Evolutionary conservation across 2,888 invertebrate genomes (phyloP).

Genomic region (Eulithis testata): DNA sequence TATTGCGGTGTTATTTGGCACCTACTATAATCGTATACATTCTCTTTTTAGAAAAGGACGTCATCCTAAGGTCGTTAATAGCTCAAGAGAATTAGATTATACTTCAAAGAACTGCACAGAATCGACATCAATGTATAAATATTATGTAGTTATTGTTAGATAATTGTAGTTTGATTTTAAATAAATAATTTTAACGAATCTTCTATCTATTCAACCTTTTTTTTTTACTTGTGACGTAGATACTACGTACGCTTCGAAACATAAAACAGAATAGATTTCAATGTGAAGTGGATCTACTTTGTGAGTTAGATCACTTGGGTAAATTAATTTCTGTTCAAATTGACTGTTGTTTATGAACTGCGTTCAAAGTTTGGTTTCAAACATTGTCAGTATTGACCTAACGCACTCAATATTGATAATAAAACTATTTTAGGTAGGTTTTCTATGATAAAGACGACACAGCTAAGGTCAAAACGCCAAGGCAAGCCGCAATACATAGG

Average conservation of each 20-base stretch:
- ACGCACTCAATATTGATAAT: not conserved
- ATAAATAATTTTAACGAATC: constrained; percentile 62
- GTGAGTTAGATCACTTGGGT: no score
- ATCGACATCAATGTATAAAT: constrained; percentile 10
- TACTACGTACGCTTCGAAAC: not conserved
- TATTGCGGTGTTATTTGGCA: no score
- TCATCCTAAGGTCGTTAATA: not conserved
- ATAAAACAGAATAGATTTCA: no score
- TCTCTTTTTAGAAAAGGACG: no score
- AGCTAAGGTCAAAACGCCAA: not conserved
- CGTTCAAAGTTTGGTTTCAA: not conserved
- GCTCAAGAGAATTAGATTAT: no score
- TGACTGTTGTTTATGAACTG: no score
- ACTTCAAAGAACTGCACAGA: not conserved
- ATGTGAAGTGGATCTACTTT: no score
- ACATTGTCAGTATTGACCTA: not conserved
- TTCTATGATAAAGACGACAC: no score
- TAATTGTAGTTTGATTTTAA: constrained; percentile 63
- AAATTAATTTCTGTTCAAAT: no score
- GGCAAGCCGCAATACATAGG: not conserved
- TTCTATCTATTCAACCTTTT: constrained; percentile 46
- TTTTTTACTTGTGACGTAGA: constrained; percentile 6
- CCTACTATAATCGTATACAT: no score
- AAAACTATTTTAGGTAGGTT: not conserved
- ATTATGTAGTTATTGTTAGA: constrained; percentile 16